Conservation (phyloP, 92 coral and sea anemone genomes). For the Nematostella vectensis region DNA sequence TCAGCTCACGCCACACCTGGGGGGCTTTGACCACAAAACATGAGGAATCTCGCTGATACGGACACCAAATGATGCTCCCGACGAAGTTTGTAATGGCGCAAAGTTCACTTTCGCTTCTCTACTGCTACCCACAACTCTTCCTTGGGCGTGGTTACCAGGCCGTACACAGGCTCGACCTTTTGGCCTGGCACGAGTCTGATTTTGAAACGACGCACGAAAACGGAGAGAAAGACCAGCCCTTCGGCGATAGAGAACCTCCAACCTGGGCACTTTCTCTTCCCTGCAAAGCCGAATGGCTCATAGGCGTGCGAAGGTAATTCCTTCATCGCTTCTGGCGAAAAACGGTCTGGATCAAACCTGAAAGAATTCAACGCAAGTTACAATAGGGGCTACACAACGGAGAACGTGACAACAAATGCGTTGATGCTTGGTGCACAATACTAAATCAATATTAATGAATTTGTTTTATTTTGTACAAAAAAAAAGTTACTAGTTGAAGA, state of each 20-base stretch:
- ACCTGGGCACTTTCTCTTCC: slow-evolving; percentile 93
- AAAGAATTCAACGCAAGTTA: no score
- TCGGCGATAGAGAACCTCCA: slow-evolving; percentile 88
- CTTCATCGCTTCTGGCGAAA: slow-evolving; percentile 61
- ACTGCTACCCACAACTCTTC: slow-evolving; percentile 88
- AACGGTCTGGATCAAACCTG: slow-evolving; percentile 98
- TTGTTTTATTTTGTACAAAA: no score
- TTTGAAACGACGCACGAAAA: slow-evolving; percentile 73
- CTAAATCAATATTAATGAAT: no score
- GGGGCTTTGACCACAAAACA: no score
- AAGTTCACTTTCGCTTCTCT: slow-evolving; percentile 49
- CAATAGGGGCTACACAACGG: no score
- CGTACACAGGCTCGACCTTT: slow-evolving; percentile 60
- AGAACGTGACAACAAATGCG: no score
- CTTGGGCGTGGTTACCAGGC: slow-evolving; percentile 76
- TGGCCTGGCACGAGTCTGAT: slow-evolving; percentile 81
- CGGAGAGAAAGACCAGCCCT: slow-evolving; percentile 73
- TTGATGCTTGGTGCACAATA: no score
- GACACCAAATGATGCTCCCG: no score
- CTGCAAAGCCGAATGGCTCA: slow-evolving; percentile 98
- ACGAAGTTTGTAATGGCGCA: no score
- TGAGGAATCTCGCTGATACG: no score
- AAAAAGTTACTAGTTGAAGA: no score
- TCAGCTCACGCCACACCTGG: no score
- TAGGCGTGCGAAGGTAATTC: slow-evolving; percentile 76